Evolutionary conservation across 2,888 invertebrate species (phyloP).

Genomic region (Plagodis dolabraria): DNA sequence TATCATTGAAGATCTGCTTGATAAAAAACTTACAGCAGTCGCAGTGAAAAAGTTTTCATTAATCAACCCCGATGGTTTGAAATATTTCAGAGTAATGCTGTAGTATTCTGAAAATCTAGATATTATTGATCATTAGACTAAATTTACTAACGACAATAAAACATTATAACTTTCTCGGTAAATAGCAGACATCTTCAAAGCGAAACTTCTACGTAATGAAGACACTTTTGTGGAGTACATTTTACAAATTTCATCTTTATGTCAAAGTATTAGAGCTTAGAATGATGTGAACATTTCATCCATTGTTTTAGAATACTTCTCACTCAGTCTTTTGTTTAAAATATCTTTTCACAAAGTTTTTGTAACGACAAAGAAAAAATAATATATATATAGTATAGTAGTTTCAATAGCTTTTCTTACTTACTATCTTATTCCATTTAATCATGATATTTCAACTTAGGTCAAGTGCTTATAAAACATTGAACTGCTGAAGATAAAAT

Average conservation of each 20-base stretch:
- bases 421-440: constrained; percentile 5
- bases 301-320: constrained; percentile 6
- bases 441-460: not conserved
- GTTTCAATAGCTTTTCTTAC: constrained; percentile 18
- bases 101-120: too few relatives aligned
- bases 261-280: not conserved
- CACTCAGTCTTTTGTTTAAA: constrained; percentile 15
- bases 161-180: too few relatives aligned
- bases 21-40: too few relatives aligned
- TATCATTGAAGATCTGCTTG: too few relatives aligned
- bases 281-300: not conserved
- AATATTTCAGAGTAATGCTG: too few relatives aligned
- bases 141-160: too few relatives aligned
- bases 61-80: too few relatives aligned
- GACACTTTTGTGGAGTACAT: not conserved
- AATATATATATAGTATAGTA: too few relatives aligned
- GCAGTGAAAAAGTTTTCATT: too few relatives aligned
- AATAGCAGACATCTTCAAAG: constrained; percentile 3
- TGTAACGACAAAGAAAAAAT: constrained; percentile 15
- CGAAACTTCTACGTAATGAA: constrained; percentile 18
- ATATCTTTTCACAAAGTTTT: constrained; percentile 17
- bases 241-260: not conserved
- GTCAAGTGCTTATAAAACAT: too few relatives aligned
- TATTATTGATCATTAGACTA: too few relatives aligned
- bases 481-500: too few relatives aligned